These are phyloP conservation scores for Hyppa rectilinea DNA, from an alignment of 2,888 invertebrate species.

Conservation along the genomic window DNA sequence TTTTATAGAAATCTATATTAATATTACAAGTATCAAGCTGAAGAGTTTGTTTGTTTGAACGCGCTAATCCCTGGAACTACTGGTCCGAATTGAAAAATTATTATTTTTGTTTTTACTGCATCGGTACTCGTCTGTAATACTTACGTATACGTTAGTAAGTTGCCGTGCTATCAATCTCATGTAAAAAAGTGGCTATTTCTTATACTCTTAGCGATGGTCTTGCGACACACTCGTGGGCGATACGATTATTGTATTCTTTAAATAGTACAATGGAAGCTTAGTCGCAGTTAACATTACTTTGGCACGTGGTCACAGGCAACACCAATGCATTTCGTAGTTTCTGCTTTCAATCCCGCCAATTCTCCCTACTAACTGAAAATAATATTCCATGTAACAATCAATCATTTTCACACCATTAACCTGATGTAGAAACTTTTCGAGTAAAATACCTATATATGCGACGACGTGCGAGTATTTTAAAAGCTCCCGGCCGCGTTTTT, in stretches of 20 bases:
- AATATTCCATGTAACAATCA: constrained; percentile 38
- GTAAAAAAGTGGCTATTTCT: constrained; percentile 12
- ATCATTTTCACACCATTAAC: constrained; percentile 33
- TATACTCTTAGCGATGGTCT: constrained; percentile 12
- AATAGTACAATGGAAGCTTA: too few species aligned
- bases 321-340: constrained; percentile 12
- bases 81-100: too few species aligned
- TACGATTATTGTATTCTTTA: constrained; percentile 35
- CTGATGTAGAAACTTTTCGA: constrained; percentile 12
- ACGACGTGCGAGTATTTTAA: constrained; percentile 22
- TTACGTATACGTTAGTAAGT: background rate
- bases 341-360: background rate
- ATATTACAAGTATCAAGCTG: too few species aligned
- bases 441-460: background rate
- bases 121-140: background rate
- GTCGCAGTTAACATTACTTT: constrained; percentile 41
- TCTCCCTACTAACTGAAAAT: constrained; percentile 15
- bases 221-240: constrained; percentile 9
- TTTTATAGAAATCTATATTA: background rate
- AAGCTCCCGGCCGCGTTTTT: constrained; percentile 30
- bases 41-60: too few species aligned
- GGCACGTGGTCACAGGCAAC: constrained; percentile 18
- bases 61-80: too few species aligned
- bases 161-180: background rate
- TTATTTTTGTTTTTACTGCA: too few species aligned